A percentile compares a stretch with the other conserved stretches of the same genome.
These are phyloP conservation scores for Pyralis farinalis DNA, from an alignment of 2,888 invertebrate genomes.

Conservation along the genomic window DNA sequence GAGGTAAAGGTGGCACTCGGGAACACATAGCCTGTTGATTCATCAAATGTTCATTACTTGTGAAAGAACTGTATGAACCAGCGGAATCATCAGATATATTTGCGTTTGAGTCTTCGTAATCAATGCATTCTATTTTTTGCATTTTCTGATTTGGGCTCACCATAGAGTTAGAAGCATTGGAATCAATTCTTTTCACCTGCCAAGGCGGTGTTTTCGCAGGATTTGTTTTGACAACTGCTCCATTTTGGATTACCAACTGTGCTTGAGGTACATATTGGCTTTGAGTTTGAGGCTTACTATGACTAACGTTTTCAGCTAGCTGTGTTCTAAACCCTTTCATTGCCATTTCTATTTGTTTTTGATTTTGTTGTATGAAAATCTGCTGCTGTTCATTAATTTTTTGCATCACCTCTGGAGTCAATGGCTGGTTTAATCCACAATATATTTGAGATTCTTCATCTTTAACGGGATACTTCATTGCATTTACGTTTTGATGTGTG, in stretches of 20 bases:
- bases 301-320: conserved; percentile 49
- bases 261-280: conserved; percentile 59
- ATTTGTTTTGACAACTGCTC: conserved; percentile 72
- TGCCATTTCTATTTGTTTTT: conserved; percentile 76
- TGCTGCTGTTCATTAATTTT: conserved; percentile 81
- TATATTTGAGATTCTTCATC: conserved; percentile 71
- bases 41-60: conserved; percentile 50
- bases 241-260: conserved; percentile 70
- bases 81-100: conserved; percentile 60
- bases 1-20: conserved; percentile 87
- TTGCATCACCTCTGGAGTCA: conserved; percentile 77
- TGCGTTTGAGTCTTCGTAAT: conserved; percentile 58
- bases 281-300: conserved; percentile 49
- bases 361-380: conserved; percentile 78
- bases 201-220: conserved; percentile 81
- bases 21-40: conserved; percentile 81
- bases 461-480: conserved; percentile 43
- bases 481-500: conserved; percentile 29
- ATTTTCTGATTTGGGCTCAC: conserved; percentile 57
- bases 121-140: conserved; percentile 53
- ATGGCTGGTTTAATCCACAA: conserved; percentile 66
- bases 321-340: conserved; percentile 74
- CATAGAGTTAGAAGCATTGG: conserved; percentile 31
- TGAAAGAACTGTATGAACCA: conserved; percentile 48
- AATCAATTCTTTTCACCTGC: conserved; percentile 74